Conservation (phyloP, 1,140 invertebrate species). For the Lordiphosa clarofinis region DNA sequence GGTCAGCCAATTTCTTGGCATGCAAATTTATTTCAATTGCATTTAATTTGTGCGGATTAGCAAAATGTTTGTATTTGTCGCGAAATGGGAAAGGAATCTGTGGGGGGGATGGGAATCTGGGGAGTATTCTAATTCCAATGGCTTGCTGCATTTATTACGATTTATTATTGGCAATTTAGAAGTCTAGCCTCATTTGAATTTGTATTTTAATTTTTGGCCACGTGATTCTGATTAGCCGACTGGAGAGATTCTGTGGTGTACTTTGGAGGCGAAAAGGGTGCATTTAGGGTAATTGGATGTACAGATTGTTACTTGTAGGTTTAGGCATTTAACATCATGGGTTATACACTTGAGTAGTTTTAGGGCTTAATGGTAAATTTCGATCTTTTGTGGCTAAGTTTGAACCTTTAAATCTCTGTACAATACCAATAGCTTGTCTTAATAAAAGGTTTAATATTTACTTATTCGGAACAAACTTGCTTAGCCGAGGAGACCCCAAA, state of each 20-base stretch:
- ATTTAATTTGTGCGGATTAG: constrained; percentile 75
- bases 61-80: constrained; percentile 28
- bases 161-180: constrained; percentile 60
- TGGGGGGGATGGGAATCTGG: background rate
- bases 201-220: constrained; percentile 5
- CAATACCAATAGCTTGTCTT: too few relatives aligned
- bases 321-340: too few relatives aligned
- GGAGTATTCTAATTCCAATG: constrained; percentile 29
- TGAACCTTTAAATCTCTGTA: too few relatives aligned
- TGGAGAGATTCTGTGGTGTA: background rate
- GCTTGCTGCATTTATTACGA: constrained; percentile 48
- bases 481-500: too few relatives aligned
- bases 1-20: constrained; percentile 49
- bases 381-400: too few relatives aligned
- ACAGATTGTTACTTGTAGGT: background rate
- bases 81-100: background rate
- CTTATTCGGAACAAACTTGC: too few relatives aligned
- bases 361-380: too few relatives aligned
- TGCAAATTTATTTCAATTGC: constrained; percentile 77
- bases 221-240: constrained; percentile 10
- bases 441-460: too few relatives aligned
- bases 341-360: too few relatives aligned
- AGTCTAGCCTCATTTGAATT: constrained; percentile 27
- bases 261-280: too few relatives aligned
- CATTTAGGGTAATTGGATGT: constrained; percentile 8